These are phyloP conservation scores for Prietella phreatophila DNA, from an alignment of 2,113 vertebrate species.

Conservation along the genomic window DNA sequence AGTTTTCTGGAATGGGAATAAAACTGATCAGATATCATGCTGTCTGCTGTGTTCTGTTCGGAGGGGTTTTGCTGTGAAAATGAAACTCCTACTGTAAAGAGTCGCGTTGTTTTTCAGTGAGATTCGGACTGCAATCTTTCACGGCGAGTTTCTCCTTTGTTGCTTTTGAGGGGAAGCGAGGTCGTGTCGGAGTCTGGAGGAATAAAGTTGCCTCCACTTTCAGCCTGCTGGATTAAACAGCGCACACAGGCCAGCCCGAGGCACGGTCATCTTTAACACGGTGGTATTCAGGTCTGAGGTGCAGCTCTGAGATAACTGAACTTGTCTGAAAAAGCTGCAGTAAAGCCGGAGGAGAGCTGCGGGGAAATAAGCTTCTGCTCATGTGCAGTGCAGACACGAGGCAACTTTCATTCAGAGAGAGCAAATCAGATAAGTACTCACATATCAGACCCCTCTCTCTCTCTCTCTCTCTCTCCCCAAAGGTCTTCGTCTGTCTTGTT, in stretches of 20 bases:
- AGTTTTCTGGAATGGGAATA: conserved; percentile 11
- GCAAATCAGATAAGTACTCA: background rate
- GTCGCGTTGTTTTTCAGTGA: background rate
- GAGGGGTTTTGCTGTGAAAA: background rate
- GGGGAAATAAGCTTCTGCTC: background rate
- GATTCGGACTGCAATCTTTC: no score
- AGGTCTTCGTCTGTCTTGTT: no score
- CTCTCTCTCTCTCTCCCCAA: background rate
- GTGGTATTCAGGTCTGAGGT: background rate
- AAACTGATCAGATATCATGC: background rate
- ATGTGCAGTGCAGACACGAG: background rate
- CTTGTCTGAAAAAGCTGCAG: background rate
- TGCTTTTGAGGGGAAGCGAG: background rate
- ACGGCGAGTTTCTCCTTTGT: background rate
- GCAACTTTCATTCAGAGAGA: background rate
- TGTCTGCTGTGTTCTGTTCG: conserved; percentile 6
- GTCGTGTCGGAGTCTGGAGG: background rate
- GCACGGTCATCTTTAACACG: background rate
- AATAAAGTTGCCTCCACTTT: background rate
- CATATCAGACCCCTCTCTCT: background rate
- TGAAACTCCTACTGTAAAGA: background rate
- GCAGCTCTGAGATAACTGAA: background rate
- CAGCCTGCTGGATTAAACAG: background rate
- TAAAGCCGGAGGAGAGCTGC: background rate
- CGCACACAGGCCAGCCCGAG: background rate